Conservation (phyloP, 2,113 vertebrate genomes). For the Microcebus tavaratra region DNA sequence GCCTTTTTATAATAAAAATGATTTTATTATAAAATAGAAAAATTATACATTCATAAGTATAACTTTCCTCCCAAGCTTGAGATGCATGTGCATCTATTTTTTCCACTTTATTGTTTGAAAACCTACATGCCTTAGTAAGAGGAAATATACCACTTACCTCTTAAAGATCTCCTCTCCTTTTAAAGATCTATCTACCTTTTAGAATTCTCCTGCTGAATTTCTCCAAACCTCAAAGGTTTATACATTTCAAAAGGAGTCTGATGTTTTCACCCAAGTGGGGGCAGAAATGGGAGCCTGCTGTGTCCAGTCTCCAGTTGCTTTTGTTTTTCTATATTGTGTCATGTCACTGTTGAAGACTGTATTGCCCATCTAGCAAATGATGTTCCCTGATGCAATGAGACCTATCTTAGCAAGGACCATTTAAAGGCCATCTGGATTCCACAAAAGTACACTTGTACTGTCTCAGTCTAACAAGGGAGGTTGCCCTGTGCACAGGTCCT, state of each 20-base stretch:
- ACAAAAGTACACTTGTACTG: neutral
- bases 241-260: neutral
- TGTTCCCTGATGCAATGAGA: neutral
- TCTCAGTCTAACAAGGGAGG: neutral
- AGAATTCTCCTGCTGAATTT: neutral
- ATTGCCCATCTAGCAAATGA: neutral
- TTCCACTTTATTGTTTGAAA: neutral
- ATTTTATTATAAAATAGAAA: constrained; percentile 33
- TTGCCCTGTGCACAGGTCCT: neutral
- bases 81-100: neutral
- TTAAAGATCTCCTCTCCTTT: neutral
- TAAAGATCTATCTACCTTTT: neutral
- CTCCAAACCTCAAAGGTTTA: neutral
- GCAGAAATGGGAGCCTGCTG: neutral
- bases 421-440: neutral
- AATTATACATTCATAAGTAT: neutral
- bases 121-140: neutral
- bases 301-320: neutral
- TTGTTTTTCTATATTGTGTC: neutral
- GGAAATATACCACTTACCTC: neutral
- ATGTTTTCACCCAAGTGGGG: neutral
- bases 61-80: neutral
- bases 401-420: neutral
- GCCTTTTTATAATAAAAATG: no score
- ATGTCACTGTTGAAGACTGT: neutral